A percentile compares a stretch with the other conserved stretches of the same genome.
Conservation (phyloP, 2,888 invertebrate species). For the Eucera pruinosa region DNA sequence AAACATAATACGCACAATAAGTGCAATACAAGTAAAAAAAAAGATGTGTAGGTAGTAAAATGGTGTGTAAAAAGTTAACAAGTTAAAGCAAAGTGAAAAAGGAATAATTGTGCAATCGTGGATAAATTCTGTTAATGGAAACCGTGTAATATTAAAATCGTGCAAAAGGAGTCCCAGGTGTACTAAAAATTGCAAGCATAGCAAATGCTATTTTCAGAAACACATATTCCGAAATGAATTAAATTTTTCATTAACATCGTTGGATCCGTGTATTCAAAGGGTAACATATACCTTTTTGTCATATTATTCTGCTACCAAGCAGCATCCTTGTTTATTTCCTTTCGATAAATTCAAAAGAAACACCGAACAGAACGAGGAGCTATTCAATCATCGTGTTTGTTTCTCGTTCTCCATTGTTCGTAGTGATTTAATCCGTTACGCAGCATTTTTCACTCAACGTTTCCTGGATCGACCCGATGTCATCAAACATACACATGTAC, state of each 20-base stretch:
- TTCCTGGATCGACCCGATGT: neutral
- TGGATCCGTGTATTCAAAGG: neutral
- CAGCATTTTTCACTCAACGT: conserved; percentile 15
- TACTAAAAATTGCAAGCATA: too few relatives aligned
- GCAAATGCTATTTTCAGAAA: neutral
- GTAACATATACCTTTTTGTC: too few relatives aligned
- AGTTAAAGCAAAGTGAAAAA: too few relatives aligned
- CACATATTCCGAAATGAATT: neutral
- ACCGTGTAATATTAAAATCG: too few relatives aligned
- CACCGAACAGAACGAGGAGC: neutral
- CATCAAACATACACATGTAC: neutral
- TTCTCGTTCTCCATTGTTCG: neutral
- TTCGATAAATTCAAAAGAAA: neutral
- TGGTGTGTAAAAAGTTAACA: too few relatives aligned
- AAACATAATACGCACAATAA: too few relatives aligned
- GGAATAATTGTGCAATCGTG: too few relatives aligned
- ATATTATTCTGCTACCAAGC: neutral
- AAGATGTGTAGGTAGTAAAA: too few relatives aligned
- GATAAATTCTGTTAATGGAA: too few relatives aligned
- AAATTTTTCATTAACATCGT: neutral
- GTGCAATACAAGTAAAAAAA: too few relatives aligned
- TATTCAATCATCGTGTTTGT: conserved; percentile 8
- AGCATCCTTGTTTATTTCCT: neutral
- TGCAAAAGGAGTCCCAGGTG: too few relatives aligned
- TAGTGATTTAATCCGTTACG: neutral